Evolutionary conservation across 2,797 vertebrate genomes (phyloP), one percentile per base, ranked within the genome.

Genomic region (Basileuterus tristriatus): DNA sequence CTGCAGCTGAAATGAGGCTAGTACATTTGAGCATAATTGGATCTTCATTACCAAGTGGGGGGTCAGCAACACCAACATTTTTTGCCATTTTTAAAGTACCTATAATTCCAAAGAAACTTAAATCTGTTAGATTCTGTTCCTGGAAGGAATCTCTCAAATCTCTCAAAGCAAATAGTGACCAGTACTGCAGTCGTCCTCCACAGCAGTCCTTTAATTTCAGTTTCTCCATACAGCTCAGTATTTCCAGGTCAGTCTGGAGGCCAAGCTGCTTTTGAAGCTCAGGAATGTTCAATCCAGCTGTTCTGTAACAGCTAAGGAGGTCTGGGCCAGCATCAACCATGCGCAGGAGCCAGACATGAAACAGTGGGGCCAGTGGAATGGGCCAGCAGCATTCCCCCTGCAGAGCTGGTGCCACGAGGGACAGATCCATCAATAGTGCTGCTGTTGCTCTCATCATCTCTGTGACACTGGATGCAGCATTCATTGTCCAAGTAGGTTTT

Each of bases 211-310:
- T 77, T 9, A 52, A 3, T 64, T 63, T 23, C 26, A 17, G 10
- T 46, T 83, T 52, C 10, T 86, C 22, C 1, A 0, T 16, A 4
- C 5, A 32, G 7, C 4, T 6, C 19, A 11, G 7, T 8, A 26
- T 43, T 41, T 41, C 10, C 24, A n/a, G 41, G 29, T 52, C 29
- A 52, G 4, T 29, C 23, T 85, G 8, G 24, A 53, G 55, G 11
- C 9, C 30, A 58, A 36, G 17, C 6, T n/a, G 1, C 8, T 30
- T 89, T 56, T 77, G 37, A 68, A 53, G 46, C 36, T 58, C 60
- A 36, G 32, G 24, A 21, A 18, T 62, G 16, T n/a, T 71, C 4
- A 50, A 1, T 63, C 53, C 32, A 63, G 9, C 4, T 55, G 4
- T 41, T 47, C 19, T 55, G 1, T 21, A 13, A 12, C 11, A 60